Evolutionary conservation across 2,888 invertebrate species (phyloP).

Genomic region (Auanema freiburgensis): DNA sequence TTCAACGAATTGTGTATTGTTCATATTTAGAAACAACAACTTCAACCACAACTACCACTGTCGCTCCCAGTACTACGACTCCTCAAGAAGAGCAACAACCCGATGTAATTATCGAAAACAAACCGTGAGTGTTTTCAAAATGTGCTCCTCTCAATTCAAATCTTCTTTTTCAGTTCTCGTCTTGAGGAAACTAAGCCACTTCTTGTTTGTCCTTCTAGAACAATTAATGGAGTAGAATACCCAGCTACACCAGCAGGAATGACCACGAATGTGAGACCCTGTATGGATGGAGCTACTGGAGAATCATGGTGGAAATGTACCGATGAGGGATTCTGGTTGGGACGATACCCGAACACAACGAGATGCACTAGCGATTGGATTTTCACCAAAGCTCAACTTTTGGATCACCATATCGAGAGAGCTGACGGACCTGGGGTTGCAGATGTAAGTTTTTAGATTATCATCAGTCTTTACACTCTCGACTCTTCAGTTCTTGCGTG

Average conservation of each 20-base stretch:
- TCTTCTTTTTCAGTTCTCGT: neutral
- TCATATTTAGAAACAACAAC: conserved; percentile 33
- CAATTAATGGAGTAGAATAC: conserved; percentile 11
- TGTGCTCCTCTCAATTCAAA: neutral
- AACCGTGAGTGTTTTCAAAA: neutral
- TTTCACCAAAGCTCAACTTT: neutral
- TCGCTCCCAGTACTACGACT: conserved; percentile 19
- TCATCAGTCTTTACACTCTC: neutral
- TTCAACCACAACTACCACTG: conserved; percentile 31
- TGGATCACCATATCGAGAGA: conserved; percentile 20
- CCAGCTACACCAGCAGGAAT: conserved; percentile 14
- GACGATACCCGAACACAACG: conserved; percentile 29
- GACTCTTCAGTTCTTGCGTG: conserved; percentile 30
- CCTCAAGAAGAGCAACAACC: neutral
- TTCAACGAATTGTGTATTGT: neutral
- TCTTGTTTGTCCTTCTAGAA: conserved; percentile 7
- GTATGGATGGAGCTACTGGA: conserved; percentile 20
- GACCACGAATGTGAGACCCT: conserved; percentile 1
- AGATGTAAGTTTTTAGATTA: conserved; percentile 20
- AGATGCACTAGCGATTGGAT: conserved; percentile 35
- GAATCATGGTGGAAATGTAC: conserved; percentile 47
- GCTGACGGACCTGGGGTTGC: conserved; percentile 29
- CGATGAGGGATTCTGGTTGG: conserved; percentile 38
- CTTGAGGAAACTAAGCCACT: neutral
- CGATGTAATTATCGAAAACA: conserved; percentile 8